These are phyloP conservation scores for Leucophora obtusa DNA, from an alignment of 2,888 invertebrate species.

Conservation along the genomic window DNA sequence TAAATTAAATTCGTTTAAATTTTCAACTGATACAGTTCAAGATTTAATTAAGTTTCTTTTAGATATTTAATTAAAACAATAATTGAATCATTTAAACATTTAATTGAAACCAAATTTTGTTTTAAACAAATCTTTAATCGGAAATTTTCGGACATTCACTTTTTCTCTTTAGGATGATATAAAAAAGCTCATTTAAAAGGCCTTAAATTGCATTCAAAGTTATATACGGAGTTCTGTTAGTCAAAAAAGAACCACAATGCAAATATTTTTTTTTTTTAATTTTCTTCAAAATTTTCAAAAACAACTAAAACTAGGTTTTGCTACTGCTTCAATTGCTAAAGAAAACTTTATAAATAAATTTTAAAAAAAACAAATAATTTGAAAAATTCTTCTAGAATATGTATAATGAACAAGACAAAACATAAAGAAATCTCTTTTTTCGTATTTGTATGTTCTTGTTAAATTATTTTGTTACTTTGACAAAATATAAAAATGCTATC, in stretches of 20 bases:
- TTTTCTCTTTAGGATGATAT: too few species aligned
- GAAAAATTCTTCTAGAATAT: slow-evolving; percentile 31
- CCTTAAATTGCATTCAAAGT: background rate
- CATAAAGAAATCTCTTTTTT: slow-evolving; percentile 77
- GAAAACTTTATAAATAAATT: slow-evolving; percentile 58
- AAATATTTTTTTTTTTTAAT: slow-evolving; percentile 2
- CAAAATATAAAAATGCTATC: slow-evolving; percentile 73
- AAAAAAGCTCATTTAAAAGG: too few species aligned
- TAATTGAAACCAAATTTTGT: too few species aligned
- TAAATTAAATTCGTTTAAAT: too few species aligned
- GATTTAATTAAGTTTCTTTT: too few species aligned
- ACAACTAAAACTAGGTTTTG: too few species aligned
- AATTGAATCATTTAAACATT: too few species aligned
- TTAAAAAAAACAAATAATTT: slow-evolving; percentile 58
- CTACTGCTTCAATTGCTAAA: slow-evolving; percentile 15
- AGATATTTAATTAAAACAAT: too few species aligned
- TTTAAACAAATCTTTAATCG: too few species aligned
- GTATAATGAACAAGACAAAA: slow-evolving; percentile 52
- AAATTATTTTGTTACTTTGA: slow-evolving; percentile 67
- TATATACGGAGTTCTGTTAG: background rate
- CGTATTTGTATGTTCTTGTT: slow-evolving; percentile 79
- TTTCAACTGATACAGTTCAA: too few species aligned
- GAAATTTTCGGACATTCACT: too few species aligned
- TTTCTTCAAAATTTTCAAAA: background rate
- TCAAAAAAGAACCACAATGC: background rate